Conservation (phyloP, 1,140 invertebrate genomes). For the Drosophila dunni region DNA sequence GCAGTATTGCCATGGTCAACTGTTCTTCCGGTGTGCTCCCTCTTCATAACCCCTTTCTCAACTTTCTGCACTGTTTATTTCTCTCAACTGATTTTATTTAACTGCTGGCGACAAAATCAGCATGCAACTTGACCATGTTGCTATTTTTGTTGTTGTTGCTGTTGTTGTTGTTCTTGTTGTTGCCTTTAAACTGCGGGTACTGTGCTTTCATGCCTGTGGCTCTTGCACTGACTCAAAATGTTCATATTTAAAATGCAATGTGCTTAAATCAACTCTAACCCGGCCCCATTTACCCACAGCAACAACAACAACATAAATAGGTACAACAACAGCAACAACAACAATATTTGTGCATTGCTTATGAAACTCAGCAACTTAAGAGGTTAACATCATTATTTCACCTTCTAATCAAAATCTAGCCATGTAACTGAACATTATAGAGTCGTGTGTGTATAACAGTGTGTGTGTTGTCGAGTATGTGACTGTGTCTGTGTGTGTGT, state of each 20-base stretch:
- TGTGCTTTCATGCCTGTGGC: neutral
- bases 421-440: conserved; percentile 46
- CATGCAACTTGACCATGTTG: conserved; percentile 25
- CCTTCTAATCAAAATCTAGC: conserved; percentile 80
- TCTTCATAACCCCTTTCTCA: neutral
- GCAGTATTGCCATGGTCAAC: too few species aligned
- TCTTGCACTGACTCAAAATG: conserved; percentile 43
- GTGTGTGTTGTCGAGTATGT: conserved; percentile 3
- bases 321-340: conserved; percentile 7
- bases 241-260: conserved; percentile 58
- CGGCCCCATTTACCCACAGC: conserved; percentile 60
- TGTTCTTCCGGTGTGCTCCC: neutral
- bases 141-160: conserved; percentile 38
- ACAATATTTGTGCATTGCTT: conserved; percentile 41
- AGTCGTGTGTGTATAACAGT: conserved; percentile 14
- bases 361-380: conserved; percentile 56
- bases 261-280: conserved; percentile 67
- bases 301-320: conserved; percentile 19
- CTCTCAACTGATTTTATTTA: conserved; percentile 38
- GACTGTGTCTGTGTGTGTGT: conserved; percentile 28
- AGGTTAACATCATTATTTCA: conserved; percentile 83
- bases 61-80: neutral
- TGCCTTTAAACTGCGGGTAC: conserved; percentile 50
- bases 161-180: conserved; percentile 32
- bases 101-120: conserved; percentile 54